A percentile compares a stretch with the other conserved stretches of the same genome.
Conservation (phyloP, 2,797 vertebrate genomes). For the Cyprinella venusta region DNA sequence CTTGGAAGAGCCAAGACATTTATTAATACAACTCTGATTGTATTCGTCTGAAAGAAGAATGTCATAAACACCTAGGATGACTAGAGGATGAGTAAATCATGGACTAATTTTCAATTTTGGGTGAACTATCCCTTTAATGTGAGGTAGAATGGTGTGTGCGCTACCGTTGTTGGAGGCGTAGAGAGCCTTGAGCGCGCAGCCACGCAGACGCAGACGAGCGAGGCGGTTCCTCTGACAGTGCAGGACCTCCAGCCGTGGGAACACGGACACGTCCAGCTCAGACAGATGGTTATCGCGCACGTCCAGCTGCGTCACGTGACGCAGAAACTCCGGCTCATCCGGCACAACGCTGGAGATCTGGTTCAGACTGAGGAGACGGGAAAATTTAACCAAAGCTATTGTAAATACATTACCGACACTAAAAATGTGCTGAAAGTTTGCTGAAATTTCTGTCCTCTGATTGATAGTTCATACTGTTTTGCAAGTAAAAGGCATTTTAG, state of each 20-base stretch:
- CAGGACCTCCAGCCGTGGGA: slow-evolving; percentile 90
- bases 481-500: no score
- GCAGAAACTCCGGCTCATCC: slow-evolving; percentile 86
- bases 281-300: slow-evolving; percentile 90
- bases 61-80: no score
- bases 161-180: slow-evolving; percentile 90
- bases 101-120: background rate
- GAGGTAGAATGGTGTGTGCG: slow-evolving; percentile 55
- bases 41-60: no score
- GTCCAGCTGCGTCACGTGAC: slow-evolving; percentile 92
- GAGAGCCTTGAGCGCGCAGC: slow-evolving; percentile 88
- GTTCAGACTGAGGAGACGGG: slow-evolving; percentile 82
- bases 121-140: background rate
- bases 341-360: slow-evolving; percentile 84
- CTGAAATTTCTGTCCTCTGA: no score
- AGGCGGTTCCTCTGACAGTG: slow-evolving; percentile 95
- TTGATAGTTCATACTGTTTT: no score
- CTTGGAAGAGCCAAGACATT: no score
- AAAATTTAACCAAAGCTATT: background rate
- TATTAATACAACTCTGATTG: no score
- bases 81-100: no score
- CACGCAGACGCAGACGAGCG: slow-evolving; percentile 82
- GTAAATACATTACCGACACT: background rate
- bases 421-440: no score
- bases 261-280: slow-evolving; percentile 86